These are phyloP conservation scores for Sapayoa aenigma DNA, from an alignment of 2,113 vertebrate genomes.

Conservation along the genomic window DNA sequence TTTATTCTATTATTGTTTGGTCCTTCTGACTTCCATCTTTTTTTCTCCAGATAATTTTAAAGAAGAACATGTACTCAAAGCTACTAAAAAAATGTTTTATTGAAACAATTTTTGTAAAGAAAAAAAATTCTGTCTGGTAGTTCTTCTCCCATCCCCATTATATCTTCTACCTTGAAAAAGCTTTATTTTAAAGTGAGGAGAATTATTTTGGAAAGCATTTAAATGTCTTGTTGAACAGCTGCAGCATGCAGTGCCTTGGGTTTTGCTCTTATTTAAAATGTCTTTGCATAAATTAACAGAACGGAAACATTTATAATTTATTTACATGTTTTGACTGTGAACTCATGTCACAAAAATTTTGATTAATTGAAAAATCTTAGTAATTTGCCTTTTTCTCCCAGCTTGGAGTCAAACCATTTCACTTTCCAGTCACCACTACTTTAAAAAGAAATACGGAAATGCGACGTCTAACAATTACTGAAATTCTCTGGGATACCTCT, in stretches of 20 bases:
- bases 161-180: neutral
- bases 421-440: neutral
- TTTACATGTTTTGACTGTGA: neutral
- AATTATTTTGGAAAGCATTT: neutral
- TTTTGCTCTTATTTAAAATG: constrained; percentile 28
- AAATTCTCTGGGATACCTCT: neutral
- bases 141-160: neutral
- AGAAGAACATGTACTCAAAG: neutral
- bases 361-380: neutral
- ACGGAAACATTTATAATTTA: neutral
- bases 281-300: constrained; percentile 1
- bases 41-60: neutral
- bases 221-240: neutral
- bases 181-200: neutral
- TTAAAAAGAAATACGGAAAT: neutral
- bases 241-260: neutral
- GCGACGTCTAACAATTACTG: neutral
- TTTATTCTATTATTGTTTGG: constrained; percentile 10
- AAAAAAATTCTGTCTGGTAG: neutral
- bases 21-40: neutral
- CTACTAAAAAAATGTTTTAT: neutral
- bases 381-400: neutral
- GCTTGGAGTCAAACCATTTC: neutral
- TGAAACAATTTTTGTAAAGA: neutral
- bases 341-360: neutral